Percentiles rank a stretch among this genome's conserved stretches.
Evolutionary conservation across 2,113 vertebrate species (phyloP).

Genomic region (Macroglossus sobrinus): DNA sequence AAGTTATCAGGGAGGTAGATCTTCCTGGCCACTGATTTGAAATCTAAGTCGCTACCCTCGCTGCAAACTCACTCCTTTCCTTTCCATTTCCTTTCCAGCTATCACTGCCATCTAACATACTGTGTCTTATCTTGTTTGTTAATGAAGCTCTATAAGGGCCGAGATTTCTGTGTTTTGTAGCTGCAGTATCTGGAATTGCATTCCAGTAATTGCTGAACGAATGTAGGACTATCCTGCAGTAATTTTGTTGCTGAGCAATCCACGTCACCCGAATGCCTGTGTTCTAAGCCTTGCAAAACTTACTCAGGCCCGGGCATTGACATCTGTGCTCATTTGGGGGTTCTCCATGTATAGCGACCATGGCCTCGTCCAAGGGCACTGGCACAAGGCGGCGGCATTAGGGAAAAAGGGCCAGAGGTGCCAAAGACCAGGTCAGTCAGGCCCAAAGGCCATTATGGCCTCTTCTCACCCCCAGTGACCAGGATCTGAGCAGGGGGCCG

Average conservation of each 20-base stretch:
- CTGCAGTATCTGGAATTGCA: background rate
- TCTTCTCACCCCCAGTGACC: background rate
- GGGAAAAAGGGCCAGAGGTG: background rate
- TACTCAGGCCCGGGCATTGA: background rate
- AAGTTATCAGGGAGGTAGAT: background rate
- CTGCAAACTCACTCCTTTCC: background rate
- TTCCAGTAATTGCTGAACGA: background rate
- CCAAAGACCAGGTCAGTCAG: background rate
- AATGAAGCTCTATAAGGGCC: background rate
- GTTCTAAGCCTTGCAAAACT: background rate
- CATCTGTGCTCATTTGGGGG: no score
- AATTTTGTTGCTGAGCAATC: background rate
- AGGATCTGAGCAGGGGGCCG: background rate
- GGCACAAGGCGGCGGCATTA: background rate
- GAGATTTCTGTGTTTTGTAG: background rate
- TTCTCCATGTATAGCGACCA: background rate
- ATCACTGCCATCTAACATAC: background rate
- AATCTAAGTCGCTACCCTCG: background rate
- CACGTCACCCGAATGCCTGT: background rate
- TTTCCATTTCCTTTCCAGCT: background rate
- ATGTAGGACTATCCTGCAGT: background rate
- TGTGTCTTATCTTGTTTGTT: background rate
- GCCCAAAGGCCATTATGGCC: background rate
- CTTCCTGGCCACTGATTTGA: background rate
- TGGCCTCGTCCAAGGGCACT: background rate